These are phyloP conservation scores for Melipona bicolor DNA, from an alignment of 2,888 invertebrate genomes.

Conservation along the genomic window DNA sequence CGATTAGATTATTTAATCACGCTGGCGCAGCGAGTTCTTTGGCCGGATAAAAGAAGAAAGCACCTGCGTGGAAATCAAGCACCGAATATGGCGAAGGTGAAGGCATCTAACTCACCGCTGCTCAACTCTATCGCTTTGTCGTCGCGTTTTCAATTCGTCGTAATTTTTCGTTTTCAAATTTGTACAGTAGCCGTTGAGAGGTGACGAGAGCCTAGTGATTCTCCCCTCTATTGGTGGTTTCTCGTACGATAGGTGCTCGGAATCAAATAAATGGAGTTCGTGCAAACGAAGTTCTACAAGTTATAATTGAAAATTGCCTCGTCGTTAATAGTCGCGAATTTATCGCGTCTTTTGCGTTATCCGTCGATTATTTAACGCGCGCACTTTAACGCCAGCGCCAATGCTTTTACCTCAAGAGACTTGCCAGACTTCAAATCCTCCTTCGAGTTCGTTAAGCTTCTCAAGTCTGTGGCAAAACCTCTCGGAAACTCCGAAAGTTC, in stretches of 20 bases:
- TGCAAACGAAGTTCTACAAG: no score
- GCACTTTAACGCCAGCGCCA: not conserved
- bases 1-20: constrained; percentile 54
- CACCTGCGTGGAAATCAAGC: not conserved
- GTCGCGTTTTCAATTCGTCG: not conserved
- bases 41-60: not conserved
- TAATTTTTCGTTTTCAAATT: not conserved
- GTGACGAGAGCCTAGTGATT: no score
- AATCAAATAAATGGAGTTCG: no score
- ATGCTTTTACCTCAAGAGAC: not conserved
- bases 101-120: not conserved
- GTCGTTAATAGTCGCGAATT: not conserved
- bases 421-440: not conserved
- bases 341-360: not conserved
- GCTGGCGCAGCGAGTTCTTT: constrained; percentile 9
- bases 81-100: constrained; percentile 43
- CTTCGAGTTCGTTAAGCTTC: not conserved
- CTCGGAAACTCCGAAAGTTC: not conserved
- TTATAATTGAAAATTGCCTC: no score
- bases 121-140: not conserved
- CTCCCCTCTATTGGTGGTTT: no score
- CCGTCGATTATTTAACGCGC: not conserved
- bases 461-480: not conserved
- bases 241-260: no score
- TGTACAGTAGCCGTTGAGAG: no score